phyloP scores from a whole-genome alignment of 2,888 invertebrate species.

The Ophioninae sp. region DNA sequence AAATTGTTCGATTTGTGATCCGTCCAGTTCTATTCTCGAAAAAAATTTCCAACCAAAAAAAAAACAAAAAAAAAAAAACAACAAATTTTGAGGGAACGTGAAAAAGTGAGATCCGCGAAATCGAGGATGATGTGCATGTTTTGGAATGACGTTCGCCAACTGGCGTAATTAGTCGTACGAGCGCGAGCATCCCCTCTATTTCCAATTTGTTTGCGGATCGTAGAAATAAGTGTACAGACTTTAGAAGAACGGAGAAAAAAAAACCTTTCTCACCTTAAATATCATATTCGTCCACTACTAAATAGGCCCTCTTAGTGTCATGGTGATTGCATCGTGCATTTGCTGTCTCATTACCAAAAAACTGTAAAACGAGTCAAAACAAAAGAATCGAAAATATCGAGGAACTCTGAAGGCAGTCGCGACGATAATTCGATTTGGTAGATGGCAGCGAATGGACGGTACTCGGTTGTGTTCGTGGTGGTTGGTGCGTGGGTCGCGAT shows the following conservation, averaged over 20 bases:
- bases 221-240: constrained; percentile 76
- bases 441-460: constrained; percentile 78
- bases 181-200: constrained; percentile 80
- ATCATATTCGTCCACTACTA: constrained; percentile 59
- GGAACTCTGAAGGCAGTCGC: not conserved
- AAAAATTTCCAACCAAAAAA: not conserved
- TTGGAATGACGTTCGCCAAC: constrained; percentile 77
- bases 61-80: not conserved
- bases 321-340: constrained; percentile 81
- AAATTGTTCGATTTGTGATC: not conserved
- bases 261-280: constrained; percentile 47
- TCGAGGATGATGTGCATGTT: constrained; percentile 80
- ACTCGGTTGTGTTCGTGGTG: constrained; percentile 74
- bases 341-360: constrained; percentile 79
- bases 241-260: constrained; percentile 62
- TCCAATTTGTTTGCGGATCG: constrained; percentile 79
- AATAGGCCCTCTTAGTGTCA: constrained; percentile 77
- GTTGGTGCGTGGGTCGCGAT: constrained; percentile 72
- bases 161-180: constrained; percentile 76
- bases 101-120: constrained; percentile 74
- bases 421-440: constrained; percentile 66
- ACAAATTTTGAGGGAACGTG: constrained; percentile 57
- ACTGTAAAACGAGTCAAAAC: constrained; percentile 21
- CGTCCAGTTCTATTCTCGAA: not conserved
- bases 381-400: not conserved